Conservation (phyloP, 2,888 invertebrate species). For the Esperia sulphurella region DNA sequence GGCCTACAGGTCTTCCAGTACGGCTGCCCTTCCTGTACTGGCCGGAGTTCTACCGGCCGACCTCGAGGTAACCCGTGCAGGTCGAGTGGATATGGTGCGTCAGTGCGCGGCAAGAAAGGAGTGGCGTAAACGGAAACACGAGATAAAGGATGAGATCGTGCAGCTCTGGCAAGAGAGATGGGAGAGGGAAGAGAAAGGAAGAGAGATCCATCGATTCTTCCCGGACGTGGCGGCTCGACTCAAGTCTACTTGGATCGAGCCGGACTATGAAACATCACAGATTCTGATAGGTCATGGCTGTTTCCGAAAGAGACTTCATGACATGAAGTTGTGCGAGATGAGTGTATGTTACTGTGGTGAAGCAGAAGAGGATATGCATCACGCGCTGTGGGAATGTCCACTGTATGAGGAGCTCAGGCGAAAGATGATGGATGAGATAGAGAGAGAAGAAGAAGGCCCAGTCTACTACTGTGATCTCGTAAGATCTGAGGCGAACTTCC, state of each 20-base stretch:
- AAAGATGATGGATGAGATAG: background rate
- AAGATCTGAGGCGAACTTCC: too few relatives aligned
- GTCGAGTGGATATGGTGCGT: slow-evolving; percentile 4
- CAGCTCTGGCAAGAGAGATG: background rate
- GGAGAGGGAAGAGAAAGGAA: slow-evolving; percentile 2
- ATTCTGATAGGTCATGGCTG: slow-evolving; percentile 19
- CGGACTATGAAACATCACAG: slow-evolving; percentile 16
- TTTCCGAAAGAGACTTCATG: slow-evolving; percentile 8
- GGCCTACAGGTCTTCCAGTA: slow-evolving; percentile 25
- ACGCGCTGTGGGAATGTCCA: slow-evolving; percentile 2
- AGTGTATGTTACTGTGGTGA: slow-evolving; percentile 10
- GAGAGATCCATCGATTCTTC: too few relatives aligned
- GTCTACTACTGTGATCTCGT: too few relatives aligned
- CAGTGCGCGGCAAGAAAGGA: background rate
- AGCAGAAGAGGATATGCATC: slow-evolving; percentile 6
- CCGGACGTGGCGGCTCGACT: slow-evolving; percentile 2
- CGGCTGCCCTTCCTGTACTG: slow-evolving; percentile 23
- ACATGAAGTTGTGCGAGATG: slow-evolving; percentile 8
- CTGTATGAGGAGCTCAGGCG: background rate
- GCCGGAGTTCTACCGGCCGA: slow-evolving; percentile 25
- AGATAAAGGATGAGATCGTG: too few relatives aligned
- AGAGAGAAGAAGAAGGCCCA: too few relatives aligned
- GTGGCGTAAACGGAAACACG: too few relatives aligned
- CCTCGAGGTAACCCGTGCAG: slow-evolving; percentile 20
- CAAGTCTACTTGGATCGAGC: slow-evolving; percentile 11